Percentiles rank a stretch among this genome's conserved stretches.
Conservation (phyloP, 2,113 vertebrate species). For the Rhizomys pruinosus region DNA sequence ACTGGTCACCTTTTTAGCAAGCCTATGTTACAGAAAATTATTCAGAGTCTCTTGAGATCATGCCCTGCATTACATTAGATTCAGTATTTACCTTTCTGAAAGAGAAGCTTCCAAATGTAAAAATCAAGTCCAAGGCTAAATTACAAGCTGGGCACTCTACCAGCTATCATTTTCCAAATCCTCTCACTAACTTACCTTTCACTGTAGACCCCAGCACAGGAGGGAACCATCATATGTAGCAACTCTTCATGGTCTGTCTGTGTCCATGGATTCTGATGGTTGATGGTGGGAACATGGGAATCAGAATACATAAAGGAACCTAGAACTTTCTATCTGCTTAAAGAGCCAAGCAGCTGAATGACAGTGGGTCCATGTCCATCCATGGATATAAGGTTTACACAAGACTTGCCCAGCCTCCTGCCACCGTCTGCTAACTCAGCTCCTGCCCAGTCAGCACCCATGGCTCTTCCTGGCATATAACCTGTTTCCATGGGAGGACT, state of each 20-base stretch:
- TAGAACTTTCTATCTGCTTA: neutral
- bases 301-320: neutral
- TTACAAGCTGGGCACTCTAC: neutral
- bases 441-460: neutral
- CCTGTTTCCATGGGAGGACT: neutral
- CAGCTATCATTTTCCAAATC: neutral
- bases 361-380: neutral
- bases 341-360: neutral
- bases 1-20: neutral
- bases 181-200: neutral
- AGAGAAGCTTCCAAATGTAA: neutral
- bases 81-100: neutral
- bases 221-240: neutral
- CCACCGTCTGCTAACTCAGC: neutral
- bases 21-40: neutral
- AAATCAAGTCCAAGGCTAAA: neutral
- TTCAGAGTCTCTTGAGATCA: neutral
- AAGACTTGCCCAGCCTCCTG: neutral
- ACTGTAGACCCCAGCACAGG: neutral
- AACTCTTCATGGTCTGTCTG: neutral
- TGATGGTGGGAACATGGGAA: neutral
- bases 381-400: rapidly evolving
- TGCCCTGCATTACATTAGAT: neutral
- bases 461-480: neutral
- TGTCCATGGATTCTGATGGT: neutral